phyloP scores from a whole-genome alignment of 37 sponge, comb jelly and placozoan species.

The Agelas oroides region DNA sequence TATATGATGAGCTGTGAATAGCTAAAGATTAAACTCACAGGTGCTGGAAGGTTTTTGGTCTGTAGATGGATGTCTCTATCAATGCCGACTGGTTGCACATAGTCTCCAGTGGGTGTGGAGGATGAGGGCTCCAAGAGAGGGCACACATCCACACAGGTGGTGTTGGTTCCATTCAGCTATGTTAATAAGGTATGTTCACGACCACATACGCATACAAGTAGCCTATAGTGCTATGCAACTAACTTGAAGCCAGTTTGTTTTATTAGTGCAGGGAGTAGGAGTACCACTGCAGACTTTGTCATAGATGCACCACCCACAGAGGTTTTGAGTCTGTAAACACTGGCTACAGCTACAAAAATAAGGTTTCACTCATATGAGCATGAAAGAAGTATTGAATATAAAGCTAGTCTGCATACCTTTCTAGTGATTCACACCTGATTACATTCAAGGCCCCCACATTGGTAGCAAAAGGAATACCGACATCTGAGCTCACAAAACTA shows the following conservation, averaged over 20 bases:
- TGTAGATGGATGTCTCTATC: slow-evolving; percentile 1
- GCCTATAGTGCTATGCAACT: no score
- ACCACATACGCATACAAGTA: no score
- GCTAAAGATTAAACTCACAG: background rate
- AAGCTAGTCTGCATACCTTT: background rate
- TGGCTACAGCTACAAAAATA: slow-evolving; percentile 24
- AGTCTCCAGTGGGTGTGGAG: slow-evolving; percentile 18
- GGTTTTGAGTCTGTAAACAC: slow-evolving; percentile 36
- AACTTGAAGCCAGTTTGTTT: no score
- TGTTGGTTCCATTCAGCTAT: background rate
- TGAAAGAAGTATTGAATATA: no score
- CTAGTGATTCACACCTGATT: background rate
- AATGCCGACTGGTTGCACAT: slow-evolving; percentile 35
- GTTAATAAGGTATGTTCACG: no score
- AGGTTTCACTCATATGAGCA: no score
- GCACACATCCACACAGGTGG: slow-evolving; percentile 35
- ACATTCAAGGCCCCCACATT: slow-evolving; percentile 18
- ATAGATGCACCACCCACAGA: slow-evolving; percentile 55
- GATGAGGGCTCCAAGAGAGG: slow-evolving; percentile 20
- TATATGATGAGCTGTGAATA: no score
- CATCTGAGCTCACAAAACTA: slow-evolving; percentile 42
- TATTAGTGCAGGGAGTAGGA: background rate
- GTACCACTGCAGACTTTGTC: slow-evolving; percentile 53
- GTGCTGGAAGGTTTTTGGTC: slow-evolving; percentile 42
- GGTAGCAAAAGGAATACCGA: slow-evolving; percentile 30